Evolutionary conservation across 2,888 invertebrate species (phyloP), one percentile per base, ranked within the genome.

Genomic region (Esperia sulphurella): DNA sequence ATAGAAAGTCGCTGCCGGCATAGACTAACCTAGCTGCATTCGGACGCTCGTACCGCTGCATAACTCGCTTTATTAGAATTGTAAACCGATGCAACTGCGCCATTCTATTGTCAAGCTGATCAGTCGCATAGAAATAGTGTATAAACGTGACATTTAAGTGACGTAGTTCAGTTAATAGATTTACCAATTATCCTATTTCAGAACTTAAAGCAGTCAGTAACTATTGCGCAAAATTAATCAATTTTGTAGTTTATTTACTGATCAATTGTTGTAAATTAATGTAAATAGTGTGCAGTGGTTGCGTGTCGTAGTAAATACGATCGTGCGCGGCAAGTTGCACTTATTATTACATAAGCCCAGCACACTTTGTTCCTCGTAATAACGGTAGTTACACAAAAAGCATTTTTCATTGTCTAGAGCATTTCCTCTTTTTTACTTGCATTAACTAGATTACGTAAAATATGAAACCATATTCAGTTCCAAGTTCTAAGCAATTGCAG

Each of bases 351-450:
- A 9, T 39, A 39, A 14, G 3, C 14, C 14, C 8, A n/a, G 14
- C 48, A 43, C 48, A 65, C 57, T 41, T 21, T 30, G 51, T 42
- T 45, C n/a, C 41, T 59, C 45, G 69, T 78, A 79, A 77, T 63
- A 59, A 63, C 75, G 68, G 69, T 66, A 74, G 75, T 80, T 79
- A 73, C 67, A 74, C 68, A 71, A 68, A 79, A 76, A 72, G 65
- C 63, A 72, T 75, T 80, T 78, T 87, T 86, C 86, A 85, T 83
- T 86, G 85, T 87, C 86, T 86, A 84, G 85, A 83, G 78, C 84
- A 80, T 80, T 87, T 87, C 82, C 84, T 80, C 57, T 65, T 74
- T 30, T 61, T 60, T 61, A 61, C 64, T 73, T 74, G 71, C 65
- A 68, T 69, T 65, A 68, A 63, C 58, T 54, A 49, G 55, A 66